A percentile compares a stretch with the other conserved stretches of the same genome.
phyloP scores from a whole-genome alignment of 2,797 vertebrate genomes.

The Denticeps clupeoides region DNA sequence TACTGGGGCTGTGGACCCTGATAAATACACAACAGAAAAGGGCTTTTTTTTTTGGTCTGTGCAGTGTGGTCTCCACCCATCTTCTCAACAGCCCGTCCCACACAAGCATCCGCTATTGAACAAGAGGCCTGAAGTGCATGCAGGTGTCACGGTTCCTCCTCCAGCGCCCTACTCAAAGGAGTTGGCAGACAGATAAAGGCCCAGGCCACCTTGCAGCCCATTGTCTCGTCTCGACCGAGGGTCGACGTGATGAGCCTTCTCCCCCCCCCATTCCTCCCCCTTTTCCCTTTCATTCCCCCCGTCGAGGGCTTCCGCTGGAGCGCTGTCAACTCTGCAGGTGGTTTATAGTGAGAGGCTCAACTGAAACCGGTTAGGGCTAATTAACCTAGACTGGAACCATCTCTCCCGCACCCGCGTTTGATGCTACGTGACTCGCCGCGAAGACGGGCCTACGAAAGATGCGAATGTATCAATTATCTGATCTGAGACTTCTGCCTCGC shows the following conservation, averaged over 20 bases:
- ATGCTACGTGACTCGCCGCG: conserved; percentile 45
- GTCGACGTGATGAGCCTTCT: conserved; percentile 36
- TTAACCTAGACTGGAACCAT: conserved; percentile 35
- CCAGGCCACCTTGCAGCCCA: conserved; percentile 46
- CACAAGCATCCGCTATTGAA: conserved; percentile 38
- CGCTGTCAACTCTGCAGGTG: conserved; percentile 66
- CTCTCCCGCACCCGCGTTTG: conserved; percentile 39
- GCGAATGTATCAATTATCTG: conserved; percentile 22
- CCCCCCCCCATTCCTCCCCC: conserved; percentile 5
- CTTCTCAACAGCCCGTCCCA: conserved; percentile 14
- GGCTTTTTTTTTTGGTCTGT: too few species aligned
- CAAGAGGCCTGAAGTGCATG: conserved; percentile 54
- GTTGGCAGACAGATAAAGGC: conserved; percentile 56
- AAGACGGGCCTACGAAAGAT: conserved; percentile 22
- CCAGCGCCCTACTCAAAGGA: conserved; percentile 32
- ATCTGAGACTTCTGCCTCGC: not conserved
- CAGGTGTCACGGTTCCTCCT: conserved; percentile 51
- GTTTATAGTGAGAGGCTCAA: conserved; percentile 48
- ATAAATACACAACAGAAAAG: conserved; percentile 37
- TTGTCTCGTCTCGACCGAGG: conserved; percentile 47
- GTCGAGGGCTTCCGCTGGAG: conserved; percentile 46
- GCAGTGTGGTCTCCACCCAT: not conserved
- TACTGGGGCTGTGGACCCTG: not conserved
- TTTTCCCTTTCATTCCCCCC: not conserved
- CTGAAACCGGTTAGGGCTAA: conserved; percentile 37